phyloP scores from a whole-genome alignment of 1,140 invertebrate species.

The Leptopilina boulardi region DNA sequence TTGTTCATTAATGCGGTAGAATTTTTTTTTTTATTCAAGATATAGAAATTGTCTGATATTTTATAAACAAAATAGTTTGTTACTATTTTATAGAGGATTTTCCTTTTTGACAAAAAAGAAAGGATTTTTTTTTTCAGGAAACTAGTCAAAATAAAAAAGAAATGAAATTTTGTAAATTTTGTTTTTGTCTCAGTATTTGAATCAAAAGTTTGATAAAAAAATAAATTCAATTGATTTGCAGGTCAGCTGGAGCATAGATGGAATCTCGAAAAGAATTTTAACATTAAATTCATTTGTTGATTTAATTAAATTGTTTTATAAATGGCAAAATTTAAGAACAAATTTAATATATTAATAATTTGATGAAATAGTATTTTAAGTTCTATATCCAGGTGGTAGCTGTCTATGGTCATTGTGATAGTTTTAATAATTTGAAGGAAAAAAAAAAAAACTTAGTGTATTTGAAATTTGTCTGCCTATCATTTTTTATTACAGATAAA shows the following conservation, averaged over 20 bases:
- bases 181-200: constrained; percentile 14
- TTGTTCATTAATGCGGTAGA: neutral
- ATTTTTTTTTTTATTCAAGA: neutral
- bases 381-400: constrained; percentile 48
- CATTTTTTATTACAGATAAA: constrained; percentile 58
- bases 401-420: constrained; percentile 43
- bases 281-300: constrained; percentile 62
- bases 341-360: neutral
- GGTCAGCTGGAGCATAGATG: constrained; percentile 68
- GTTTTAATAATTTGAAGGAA: constrained; percentile 48
- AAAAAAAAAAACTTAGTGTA: constrained; percentile 30
- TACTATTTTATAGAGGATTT: neutral
- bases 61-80: neutral
- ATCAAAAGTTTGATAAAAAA: constrained; percentile 44
- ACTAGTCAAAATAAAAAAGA: constrained; percentile 60
- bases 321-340: neutral
- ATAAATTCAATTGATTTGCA: constrained; percentile 71
- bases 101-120: neutral
- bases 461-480: constrained; percentile 41
- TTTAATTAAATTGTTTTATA: constrained; percentile 46
- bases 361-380: constrained; percentile 31
- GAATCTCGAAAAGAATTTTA: constrained; percentile 73
- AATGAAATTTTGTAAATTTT: constrained; percentile 35
- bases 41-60: neutral
- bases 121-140: constrained; percentile 67